phyloP scores from a whole-genome alignment of 2,113 vertebrate species.

The Spheniscus mendiculus region DNA sequence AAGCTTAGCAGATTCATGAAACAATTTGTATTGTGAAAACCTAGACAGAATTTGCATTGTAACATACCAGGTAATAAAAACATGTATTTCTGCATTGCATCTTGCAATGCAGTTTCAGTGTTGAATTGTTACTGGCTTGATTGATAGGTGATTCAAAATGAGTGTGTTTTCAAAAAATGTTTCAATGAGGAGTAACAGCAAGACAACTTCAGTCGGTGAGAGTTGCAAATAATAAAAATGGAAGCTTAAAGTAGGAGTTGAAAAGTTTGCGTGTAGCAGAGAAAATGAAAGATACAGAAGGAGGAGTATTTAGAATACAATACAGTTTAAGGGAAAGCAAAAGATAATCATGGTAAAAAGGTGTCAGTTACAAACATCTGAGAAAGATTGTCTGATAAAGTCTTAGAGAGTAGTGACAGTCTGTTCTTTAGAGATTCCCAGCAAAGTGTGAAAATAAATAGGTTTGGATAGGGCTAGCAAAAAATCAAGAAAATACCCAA shows the following conservation, averaged over 20 bases:
- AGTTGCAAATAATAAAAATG: neutral
- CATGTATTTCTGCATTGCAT: neutral
- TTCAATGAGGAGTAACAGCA: neutral
- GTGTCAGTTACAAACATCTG: neutral
- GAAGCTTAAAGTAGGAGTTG: neutral
- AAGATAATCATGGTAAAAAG: neutral
- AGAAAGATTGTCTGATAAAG: neutral
- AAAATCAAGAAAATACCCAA: neutral
- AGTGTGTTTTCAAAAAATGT: neutral
- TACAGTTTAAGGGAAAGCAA: neutral
- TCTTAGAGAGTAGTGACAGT: neutral
- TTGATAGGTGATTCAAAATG: neutral
- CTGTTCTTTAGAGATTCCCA: neutral
- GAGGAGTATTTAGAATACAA: neutral
- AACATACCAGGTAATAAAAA: neutral
- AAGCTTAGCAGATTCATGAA: neutral
- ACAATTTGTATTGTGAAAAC: neutral
- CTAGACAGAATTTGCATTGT: neutral
- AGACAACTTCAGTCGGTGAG: neutral
- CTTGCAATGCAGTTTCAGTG: neutral
- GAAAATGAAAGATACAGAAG: neutral
- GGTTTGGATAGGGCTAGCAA: neutral
- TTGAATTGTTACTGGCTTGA: neutral
- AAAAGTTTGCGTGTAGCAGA: neutral
- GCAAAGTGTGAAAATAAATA: neutral